A percentile compares a stretch with the other conserved stretches of the same genome.
phyloP scores from a whole-genome alignment of 2,113 vertebrate genomes.

The Myiozetetes cayanensis region DNA sequence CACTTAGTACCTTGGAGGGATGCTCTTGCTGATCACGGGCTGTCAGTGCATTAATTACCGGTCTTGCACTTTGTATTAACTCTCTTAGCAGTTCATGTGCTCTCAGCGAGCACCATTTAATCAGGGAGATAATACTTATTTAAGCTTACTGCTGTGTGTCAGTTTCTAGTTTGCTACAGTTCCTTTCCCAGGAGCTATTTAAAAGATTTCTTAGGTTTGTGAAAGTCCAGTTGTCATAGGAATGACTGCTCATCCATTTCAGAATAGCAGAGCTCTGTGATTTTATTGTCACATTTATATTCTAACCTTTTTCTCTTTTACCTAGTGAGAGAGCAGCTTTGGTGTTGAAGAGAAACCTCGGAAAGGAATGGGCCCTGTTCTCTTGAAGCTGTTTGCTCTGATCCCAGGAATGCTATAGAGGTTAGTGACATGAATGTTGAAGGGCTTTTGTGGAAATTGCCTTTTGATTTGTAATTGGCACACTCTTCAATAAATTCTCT shows the following conservation, averaged over 20 bases:
- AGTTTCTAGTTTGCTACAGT: neutral
- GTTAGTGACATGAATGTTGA: conserved; percentile 10
- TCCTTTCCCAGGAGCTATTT: neutral
- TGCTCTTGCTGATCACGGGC: neutral
- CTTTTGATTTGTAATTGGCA: conserved; percentile 12
- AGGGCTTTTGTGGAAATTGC: neutral
- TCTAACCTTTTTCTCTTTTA: conserved; percentile 33
- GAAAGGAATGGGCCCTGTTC: conserved; percentile 46
- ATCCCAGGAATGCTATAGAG: conserved; percentile 56
- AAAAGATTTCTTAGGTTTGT: neutral
- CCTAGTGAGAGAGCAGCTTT: conserved; percentile 26
- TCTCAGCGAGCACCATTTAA: neutral
- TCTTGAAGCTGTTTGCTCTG: conserved; percentile 36
- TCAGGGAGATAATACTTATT: neutral
- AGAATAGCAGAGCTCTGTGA: neutral
- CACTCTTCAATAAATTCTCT: neutral
- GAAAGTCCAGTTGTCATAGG: neutral
- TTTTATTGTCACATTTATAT: neutral
- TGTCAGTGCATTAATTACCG: neutral
- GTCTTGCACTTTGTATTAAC: neutral
- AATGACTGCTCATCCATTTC: neutral
- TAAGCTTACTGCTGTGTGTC: neutral
- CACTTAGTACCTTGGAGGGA: neutral
- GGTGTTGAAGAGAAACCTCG: conserved; percentile 8
- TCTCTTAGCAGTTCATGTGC: neutral